Conservation (phyloP, 2,113 vertebrate genomes). For the Irena cyanogastra region DNA sequence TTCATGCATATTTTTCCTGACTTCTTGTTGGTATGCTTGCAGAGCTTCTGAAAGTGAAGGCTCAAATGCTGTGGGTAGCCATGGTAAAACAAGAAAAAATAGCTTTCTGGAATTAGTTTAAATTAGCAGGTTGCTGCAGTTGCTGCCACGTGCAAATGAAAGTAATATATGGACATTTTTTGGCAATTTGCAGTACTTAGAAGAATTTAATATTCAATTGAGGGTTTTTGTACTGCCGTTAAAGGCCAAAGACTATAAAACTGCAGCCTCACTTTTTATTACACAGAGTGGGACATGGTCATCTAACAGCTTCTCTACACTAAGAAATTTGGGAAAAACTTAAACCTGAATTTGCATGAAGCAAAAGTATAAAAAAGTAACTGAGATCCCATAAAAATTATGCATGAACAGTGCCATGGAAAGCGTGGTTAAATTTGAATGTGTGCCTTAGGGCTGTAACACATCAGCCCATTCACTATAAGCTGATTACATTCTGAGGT, state of each 20-base stretch:
- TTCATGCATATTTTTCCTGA: background rate
- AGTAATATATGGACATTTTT: background rate
- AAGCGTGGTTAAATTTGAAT: background rate
- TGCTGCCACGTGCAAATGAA: background rate
- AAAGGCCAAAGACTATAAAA: background rate
- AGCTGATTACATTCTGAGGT: background rate
- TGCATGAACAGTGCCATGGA: background rate
- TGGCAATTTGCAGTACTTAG: background rate
- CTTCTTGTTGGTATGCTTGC: background rate
- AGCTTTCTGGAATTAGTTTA: background rate
- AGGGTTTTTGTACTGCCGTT: background rate
- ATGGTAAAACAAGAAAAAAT: background rate
- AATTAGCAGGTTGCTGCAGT: background rate
- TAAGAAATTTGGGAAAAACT: background rate
- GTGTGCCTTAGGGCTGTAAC: background rate
- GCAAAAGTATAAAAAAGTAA: background rate
- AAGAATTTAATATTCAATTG: background rate
- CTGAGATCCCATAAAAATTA: background rate
- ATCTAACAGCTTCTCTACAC: background rate
- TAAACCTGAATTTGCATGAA: background rate
- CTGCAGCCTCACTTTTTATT: rapidly evolving
- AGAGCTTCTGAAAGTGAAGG: background rate
- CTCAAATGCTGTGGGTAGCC: background rate
- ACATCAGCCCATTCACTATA: background rate
- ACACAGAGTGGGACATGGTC: background rate